Conservation (phyloP, 2,797 vertebrate genomes). For the Phrynocephalus forsythii region DNA sequence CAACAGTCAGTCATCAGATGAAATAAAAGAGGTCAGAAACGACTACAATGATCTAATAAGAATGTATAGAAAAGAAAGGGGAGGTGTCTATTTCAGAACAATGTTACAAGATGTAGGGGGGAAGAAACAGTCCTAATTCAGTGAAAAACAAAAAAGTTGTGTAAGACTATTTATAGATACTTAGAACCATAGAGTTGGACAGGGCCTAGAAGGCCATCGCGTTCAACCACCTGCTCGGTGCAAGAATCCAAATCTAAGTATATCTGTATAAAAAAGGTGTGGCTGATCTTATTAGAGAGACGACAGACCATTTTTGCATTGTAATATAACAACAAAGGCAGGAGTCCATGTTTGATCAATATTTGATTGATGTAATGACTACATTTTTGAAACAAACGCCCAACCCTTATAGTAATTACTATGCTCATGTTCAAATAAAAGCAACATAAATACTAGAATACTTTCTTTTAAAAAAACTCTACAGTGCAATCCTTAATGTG, state of each 20-base stretch:
- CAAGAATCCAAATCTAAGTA: background rate
- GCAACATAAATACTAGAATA: background rate
- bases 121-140: background rate
- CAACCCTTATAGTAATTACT: background rate
- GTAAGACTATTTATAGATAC: no score
- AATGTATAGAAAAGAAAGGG: background rate
- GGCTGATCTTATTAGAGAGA: no score
- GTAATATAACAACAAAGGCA: background rate
- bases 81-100: background rate
- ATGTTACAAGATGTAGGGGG: background rate
- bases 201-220: no score
- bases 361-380: background rate
- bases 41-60: background rate
- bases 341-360: background rate
- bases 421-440: background rate
- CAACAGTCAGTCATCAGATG: background rate
- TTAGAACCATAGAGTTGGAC: no score
- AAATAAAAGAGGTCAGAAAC: background rate
- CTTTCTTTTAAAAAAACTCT: background rate
- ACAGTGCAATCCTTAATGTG: background rate
- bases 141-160: no score
- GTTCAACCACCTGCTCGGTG: no score
- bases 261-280: background rate
- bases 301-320: background rate
- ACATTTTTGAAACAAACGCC: background rate